Evolutionary conservation across 2,888 invertebrate species (phyloP), one percentile per base, ranked within the genome.

Genomic region (Chloroclystis v-ata): DNA sequence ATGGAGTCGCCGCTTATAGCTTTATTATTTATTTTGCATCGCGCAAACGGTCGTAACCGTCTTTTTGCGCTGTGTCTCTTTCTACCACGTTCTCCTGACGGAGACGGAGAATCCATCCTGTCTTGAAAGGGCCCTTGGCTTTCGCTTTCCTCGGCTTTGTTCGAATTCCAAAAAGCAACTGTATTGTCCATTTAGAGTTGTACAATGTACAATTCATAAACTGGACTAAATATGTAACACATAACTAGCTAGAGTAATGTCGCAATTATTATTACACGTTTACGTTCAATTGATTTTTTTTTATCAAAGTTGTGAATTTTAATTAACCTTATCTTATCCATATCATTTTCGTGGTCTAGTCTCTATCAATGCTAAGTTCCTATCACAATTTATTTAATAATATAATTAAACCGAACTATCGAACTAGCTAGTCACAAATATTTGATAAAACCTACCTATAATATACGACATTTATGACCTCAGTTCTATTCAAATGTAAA

Each of bases 11-110:
- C 56, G 39, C 54, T 67, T 69, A 61, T 66, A 66, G 67, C 69
- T 76, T 78, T 82, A 75, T 78, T 83, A 79, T 83, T 81, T 82
- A 78, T 82, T 83, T 82, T 80, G 74, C 75, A 72, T 73, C 67
- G 67, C 66, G 72, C 78, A 72, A 78, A 80, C 81, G 78, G 73
- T 68, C 66, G 63, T 73, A 84, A 84, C 84, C 82, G 84, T 81
- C 82, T 66, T 78, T 79, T 72, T 69, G 55, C 70, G 65, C 61
- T 20, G 59, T 56, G 71, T 82, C 84, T 78, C 69, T 75, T 63
- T 83, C 75, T 59, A 52, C 49, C 57, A 57, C 52, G 55, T 51
- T 47, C 20, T 44, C 41, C 28, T 52, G 68, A 71, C 60, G 51
- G 76, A 76, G 75, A 76, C 64, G 63, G 72, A 72, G 54, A 55